Evolutionary conservation across 92 coral and sea anemone genomes (phyloP).

Genomic region (Paramuricea clavata): DNA sequence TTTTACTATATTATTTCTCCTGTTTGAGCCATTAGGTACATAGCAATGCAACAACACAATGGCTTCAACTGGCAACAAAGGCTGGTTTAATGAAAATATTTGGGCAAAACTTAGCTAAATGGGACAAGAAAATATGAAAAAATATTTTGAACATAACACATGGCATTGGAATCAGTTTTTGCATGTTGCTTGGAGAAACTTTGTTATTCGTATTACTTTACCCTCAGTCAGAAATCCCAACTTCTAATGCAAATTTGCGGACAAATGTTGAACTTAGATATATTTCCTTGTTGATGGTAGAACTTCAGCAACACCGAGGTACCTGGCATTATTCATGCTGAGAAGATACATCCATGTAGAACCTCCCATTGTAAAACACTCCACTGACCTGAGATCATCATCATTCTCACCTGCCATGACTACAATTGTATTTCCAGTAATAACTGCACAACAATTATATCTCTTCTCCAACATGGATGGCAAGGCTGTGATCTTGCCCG

Average conservation of each 20-base stretch:
- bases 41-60: too few relatives aligned
- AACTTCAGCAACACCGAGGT: background rate
- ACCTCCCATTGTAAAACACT: constrained; percentile 18
- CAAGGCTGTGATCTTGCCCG: constrained; percentile 5
- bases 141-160: too few relatives aligned
- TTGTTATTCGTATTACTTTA: too few relatives aligned
- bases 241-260: background rate
- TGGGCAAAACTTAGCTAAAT: too few relatives aligned
- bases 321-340: background rate
- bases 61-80: too few relatives aligned
- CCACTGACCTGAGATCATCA: background rate
- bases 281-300: constrained; percentile 19
- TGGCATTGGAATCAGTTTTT: too few relatives aligned
- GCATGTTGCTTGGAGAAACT: too few relatives aligned
- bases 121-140: too few relatives aligned
- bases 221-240: too few relatives aligned
- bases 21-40: too few relatives aligned
- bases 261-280: background rate
- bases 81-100: too few relatives aligned
- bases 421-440: constrained; percentile 8
- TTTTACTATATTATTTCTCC: too few relatives aligned
- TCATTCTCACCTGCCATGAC: constrained; percentile 3
- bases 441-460: background rate
- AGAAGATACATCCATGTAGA: constrained; percentile 5
- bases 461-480: constrained; percentile 25